Evolutionary conservation across 2,797 vertebrate genomes (phyloP).

Genomic region (Holocentrus rufus): DNA sequence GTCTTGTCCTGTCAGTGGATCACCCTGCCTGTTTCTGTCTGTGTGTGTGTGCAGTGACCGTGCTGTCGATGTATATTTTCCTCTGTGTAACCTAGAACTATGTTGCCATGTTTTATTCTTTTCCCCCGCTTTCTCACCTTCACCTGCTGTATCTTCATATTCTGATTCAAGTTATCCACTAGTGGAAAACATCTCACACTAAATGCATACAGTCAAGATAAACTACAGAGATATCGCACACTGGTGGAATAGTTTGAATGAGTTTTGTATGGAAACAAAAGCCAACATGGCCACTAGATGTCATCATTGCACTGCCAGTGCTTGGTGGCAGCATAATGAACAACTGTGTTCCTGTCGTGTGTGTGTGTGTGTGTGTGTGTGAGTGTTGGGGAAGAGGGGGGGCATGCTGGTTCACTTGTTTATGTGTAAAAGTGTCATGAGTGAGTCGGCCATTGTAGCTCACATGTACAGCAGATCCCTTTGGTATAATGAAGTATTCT

Average conservation of each 20-base stretch:
- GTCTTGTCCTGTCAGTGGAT: constrained; percentile 41
- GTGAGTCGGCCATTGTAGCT: constrained; percentile 28
- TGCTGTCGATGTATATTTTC: not conserved
- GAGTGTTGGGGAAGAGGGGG: not conserved
- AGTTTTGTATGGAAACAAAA: constrained; percentile 2
- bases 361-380: constrained; percentile 7
- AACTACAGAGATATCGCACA: not conserved
- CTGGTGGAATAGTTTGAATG: not conserved
- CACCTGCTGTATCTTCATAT: too few species aligned
- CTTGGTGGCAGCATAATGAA: not conserved
- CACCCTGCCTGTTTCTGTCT: constrained; percentile 8
- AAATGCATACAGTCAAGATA: not conserved
- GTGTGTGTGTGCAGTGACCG: constrained; percentile 7
- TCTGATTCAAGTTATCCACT: not conserved
- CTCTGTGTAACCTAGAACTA: not conserved
- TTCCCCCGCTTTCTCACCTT: not conserved
- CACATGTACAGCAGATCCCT: constrained; percentile 1
- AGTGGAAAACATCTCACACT: not conserved
- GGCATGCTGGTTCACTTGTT: not conserved
- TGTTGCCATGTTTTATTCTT: not conserved
- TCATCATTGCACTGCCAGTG: constrained; percentile 30
- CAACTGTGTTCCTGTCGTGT: not conserved
- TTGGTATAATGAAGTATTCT: constrained; percentile 19
- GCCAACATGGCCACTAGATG: constrained; percentile 64
- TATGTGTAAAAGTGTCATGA: constrained; percentile 13